These are phyloP conservation scores for Argyresthia albistria DNA, from an alignment of 2,888 invertebrate species.

Conservation along the genomic window DNA sequence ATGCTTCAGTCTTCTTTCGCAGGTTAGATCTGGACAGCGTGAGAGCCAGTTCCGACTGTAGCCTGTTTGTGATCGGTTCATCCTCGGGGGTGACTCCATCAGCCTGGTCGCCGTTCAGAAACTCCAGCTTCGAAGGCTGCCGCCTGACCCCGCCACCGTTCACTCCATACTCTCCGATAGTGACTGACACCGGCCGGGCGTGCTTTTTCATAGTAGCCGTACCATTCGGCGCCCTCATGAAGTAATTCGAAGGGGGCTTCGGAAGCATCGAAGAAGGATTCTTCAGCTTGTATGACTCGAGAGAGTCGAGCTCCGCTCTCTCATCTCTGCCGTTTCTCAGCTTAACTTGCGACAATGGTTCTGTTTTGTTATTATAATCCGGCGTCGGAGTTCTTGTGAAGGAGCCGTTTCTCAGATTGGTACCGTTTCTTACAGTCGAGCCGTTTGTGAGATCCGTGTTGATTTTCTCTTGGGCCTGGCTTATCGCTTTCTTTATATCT, in stretches of 20 bases:
- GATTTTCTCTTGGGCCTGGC: slow-evolving; percentile 20
- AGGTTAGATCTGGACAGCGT: slow-evolving; percentile 85
- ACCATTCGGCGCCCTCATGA: slow-evolving; percentile 70
- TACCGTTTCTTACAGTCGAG: background rate
- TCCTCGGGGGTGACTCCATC: slow-evolving; percentile 46
- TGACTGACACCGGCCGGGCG: slow-evolving; percentile 76
- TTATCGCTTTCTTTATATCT: slow-evolving; percentile 26
- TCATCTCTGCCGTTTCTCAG: slow-evolving; percentile 50
- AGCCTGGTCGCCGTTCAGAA: slow-evolving; percentile 65
- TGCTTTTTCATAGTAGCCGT: slow-evolving; percentile 72
- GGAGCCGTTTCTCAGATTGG: slow-evolving; percentile 25
- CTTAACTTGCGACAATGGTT: slow-evolving; percentile 23
- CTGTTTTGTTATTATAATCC: slow-evolving; percentile 43
- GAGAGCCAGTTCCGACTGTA: slow-evolving; percentile 82
- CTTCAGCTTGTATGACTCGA: slow-evolving; percentile 82
- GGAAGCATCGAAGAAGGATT: slow-evolving; percentile 74
- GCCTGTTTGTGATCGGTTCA: slow-evolving; percentile 69
- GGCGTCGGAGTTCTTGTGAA: slow-evolving; percentile 51
- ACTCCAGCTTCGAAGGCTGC: slow-evolving; percentile 81
- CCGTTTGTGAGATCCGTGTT: slow-evolving; percentile 25
- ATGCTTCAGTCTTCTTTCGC: slow-evolving; percentile 78
- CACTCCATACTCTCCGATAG: slow-evolving; percentile 78
- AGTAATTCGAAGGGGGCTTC: slow-evolving; percentile 80
- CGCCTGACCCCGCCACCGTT: slow-evolving; percentile 58
- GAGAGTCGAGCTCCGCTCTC: slow-evolving; percentile 81